A percentile compares a stretch with the other conserved stretches of the same genome.
Evolutionary conservation across 2,888 invertebrate species (phyloP).

Genomic region (Melinaea menophilus): DNA sequence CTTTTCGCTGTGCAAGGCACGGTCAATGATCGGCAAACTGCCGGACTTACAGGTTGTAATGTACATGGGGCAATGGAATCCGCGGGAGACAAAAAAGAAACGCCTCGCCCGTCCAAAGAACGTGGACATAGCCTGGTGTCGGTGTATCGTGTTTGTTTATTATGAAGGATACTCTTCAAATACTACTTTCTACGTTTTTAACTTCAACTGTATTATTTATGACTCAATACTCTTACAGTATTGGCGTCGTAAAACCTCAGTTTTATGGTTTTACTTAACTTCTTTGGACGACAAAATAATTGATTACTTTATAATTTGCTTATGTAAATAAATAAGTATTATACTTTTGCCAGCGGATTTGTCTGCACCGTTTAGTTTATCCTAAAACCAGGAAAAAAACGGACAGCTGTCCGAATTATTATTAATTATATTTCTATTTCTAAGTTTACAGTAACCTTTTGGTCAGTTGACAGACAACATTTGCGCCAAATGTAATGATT

Average conservation of each 20-base stretch:
- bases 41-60: conserved; percentile 76
- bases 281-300: not conserved
- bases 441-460: too few species aligned
- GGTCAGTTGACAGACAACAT: too few species aligned
- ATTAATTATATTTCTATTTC: too few species aligned
- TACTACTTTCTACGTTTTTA: not conserved
- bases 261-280: conserved; percentile 3
- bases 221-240: not conserved
- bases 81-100: conserved; percentile 71
- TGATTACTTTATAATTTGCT: not conserved
- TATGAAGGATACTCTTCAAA: too few species aligned
- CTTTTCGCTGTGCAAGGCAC: conserved; percentile 61
- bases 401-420: too few species aligned
- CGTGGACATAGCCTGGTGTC: conserved; percentile 24
- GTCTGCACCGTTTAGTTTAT: too few species aligned
- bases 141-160: conserved; percentile 2
- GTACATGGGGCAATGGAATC: conserved; percentile 74
- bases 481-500: too few species aligned
- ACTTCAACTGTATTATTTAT: not conserved
- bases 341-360: too few species aligned
- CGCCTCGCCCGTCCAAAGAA: conserved; percentile 53
- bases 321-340: too few species aligned
- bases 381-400: too few species aligned
- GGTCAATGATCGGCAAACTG: conserved; percentile 76
- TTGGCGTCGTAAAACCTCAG: not conserved